These are phyloP conservation scores for Parnassius mnemosyne DNA, from an alignment of 2,888 invertebrate genomes.

Conservation along the genomic window DNA sequence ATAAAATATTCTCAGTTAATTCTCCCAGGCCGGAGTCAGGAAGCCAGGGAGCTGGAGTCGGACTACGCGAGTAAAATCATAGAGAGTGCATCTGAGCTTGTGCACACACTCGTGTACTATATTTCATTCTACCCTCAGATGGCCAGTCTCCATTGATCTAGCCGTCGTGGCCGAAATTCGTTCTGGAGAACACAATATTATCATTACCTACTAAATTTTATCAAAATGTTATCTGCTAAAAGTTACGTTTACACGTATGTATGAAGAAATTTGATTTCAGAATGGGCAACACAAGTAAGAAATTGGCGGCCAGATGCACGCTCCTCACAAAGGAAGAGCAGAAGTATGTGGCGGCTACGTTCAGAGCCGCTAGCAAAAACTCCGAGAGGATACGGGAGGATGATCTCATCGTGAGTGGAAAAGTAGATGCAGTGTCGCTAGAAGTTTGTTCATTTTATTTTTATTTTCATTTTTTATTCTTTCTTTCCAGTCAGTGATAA, in stretches of 20 bases:
- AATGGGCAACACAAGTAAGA: conserved; percentile 83
- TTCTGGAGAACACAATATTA: too few species aligned
- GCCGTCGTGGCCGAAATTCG: too few species aligned
- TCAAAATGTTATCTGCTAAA: too few species aligned
- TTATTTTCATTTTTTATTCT: conserved; percentile 48
- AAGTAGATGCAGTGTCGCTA: conserved; percentile 70
- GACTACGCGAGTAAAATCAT: too few species aligned
- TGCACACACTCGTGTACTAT: too few species aligned
- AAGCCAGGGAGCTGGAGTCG: too few species aligned
- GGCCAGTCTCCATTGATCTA: too few species aligned
- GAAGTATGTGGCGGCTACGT: conserved; percentile 82
- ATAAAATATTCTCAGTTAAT: too few species aligned
- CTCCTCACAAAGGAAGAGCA: conserved; percentile 83
- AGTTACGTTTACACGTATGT: neutral
- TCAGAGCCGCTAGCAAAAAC: conserved; percentile 82
- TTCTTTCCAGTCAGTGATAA: conserved; percentile 30
- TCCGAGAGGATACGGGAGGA: conserved; percentile 83
- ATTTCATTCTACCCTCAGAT: too few species aligned
- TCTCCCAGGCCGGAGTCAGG: too few species aligned
- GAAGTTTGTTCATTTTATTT: conserved; percentile 74
- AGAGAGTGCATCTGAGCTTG: too few species aligned
- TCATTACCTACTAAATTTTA: too few species aligned
- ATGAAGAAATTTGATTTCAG: conserved; percentile 40
- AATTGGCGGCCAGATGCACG: conserved; percentile 83
- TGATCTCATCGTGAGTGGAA: conserved; percentile 83